phyloP scores from a whole-genome alignment of 1,140 invertebrate genomes.

The Leucophenga varia region DNA sequence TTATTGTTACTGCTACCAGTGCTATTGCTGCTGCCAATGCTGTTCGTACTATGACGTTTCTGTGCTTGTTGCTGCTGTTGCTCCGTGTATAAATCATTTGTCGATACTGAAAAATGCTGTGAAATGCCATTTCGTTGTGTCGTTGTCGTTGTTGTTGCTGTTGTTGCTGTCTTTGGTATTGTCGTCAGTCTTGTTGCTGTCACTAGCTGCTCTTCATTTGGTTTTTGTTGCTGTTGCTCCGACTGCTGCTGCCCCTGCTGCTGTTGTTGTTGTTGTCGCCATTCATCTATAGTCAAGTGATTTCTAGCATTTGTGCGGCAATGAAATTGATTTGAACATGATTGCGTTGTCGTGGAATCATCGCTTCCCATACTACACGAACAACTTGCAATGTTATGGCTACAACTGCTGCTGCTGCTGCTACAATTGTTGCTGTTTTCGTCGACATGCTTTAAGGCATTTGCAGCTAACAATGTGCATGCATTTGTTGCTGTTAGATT shows the following conservation, averaged over 20 bases:
- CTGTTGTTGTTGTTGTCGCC: no score
- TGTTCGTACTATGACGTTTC: not conserved
- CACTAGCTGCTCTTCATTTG: not conserved
- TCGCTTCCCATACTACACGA: no score
- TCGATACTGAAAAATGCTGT: constrained; percentile 23
- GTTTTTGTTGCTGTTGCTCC: constrained; percentile 3
- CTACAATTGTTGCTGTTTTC: constrained; percentile 1
- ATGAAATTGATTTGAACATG: constrained; percentile 5
- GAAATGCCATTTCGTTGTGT: constrained; percentile 9
- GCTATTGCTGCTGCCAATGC: no score
- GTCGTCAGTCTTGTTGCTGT: not conserved
- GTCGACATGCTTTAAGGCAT: no score
- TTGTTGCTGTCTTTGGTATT: constrained; percentile 2
- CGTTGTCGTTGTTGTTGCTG: not conserved
- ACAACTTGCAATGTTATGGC: no score
- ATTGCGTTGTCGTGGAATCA: not conserved
- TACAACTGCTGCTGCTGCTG: constrained; percentile 1
- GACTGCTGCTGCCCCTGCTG: not conserved
- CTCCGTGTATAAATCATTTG: constrained; percentile 27
- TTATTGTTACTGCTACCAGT: no score
- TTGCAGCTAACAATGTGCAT: constrained; percentile 15
- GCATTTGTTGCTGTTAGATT: constrained; percentile 39
- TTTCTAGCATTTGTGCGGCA: constrained; percentile 1
- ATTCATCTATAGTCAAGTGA: not conserved
- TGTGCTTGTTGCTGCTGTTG: constrained; percentile 1